A percentile compares a stretch with the other conserved stretches of the same genome.
Conservation (phyloP, 2,888 invertebrate species). For the Adelphocoris suturalis region DNA sequence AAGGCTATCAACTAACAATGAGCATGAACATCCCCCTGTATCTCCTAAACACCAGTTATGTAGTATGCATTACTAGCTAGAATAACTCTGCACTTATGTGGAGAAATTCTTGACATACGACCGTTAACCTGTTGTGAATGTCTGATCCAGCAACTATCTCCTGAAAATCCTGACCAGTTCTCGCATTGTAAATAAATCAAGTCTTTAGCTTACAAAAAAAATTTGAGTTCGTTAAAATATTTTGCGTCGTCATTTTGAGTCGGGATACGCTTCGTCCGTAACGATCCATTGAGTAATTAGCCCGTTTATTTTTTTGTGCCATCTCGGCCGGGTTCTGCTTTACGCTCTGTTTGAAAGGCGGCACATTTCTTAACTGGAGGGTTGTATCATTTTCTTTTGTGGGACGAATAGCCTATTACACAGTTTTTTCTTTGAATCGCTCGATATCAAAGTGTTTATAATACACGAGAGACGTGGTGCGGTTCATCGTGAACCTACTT, state of each 20-base stretch:
- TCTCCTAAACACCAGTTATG: too few species aligned
- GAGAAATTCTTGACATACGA: too few species aligned
- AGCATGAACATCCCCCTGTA: too few species aligned
- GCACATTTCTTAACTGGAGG: slow-evolving; percentile 5
- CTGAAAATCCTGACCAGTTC: too few species aligned
- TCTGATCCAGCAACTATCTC: too few species aligned
- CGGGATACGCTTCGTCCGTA: background rate
- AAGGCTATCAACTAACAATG: too few species aligned
- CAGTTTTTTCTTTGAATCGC: background rate
- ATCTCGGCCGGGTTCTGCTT: background rate
- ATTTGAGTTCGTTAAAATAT: slow-evolving; percentile 13
- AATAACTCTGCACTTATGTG: too few species aligned
- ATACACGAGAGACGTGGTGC: too few species aligned
- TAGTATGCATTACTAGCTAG: too few species aligned
- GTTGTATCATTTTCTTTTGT: slow-evolving; percentile 42
- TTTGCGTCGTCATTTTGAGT: slow-evolving; percentile 13
- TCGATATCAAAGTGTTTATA: background rate
- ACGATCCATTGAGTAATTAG: slow-evolving; percentile 36
- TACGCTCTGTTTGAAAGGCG: slow-evolving; percentile 30
- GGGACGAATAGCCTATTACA: background rate
- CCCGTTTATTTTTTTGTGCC: background rate
- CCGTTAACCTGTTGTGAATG: too few species aligned
- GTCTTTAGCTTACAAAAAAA: background rate
- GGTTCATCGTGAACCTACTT: too few species aligned
- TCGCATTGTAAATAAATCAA: too few species aligned